Percentiles rank a stretch among this genome's conserved stretches.
Evolutionary conservation across 2,797 vertebrate species (phyloP).

Genomic region (Cetoscarus ocellatus): DNA sequence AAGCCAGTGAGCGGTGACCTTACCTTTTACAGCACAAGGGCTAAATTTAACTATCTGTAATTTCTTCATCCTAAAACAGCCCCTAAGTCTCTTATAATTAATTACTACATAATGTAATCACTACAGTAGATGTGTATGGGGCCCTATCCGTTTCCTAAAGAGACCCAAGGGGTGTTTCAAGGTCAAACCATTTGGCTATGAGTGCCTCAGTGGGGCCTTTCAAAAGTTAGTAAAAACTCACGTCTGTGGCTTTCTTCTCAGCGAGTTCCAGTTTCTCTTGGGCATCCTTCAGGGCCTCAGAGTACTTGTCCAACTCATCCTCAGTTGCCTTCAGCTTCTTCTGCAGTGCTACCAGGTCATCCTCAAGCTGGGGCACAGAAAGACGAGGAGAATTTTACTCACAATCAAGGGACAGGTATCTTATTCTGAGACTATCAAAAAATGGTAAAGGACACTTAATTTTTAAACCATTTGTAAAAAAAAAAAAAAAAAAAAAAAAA

Average conservation of each 20-base stretch:
- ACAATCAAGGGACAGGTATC: conserved; percentile 62
- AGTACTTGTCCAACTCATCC: conserved; percentile 99
- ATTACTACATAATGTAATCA: conserved; percentile 17
- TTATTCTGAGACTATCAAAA: not conserved
- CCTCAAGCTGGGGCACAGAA: conserved; percentile 89
- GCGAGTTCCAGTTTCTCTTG: conserved; percentile 99
- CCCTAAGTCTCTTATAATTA: not conserved
- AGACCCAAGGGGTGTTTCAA: conserved; percentile 15
- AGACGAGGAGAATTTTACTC: conserved; percentile 32
- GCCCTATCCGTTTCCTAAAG: not conserved
- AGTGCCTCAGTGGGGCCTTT: conserved; percentile 3
- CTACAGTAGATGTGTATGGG: conserved; percentile 2
- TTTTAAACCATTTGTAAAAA: no score
- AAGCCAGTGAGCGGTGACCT: conserved; percentile 74
- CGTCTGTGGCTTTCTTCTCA: conserved; percentile 98
- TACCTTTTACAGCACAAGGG: conserved; percentile 90
- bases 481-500: no score
- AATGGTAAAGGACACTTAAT: no score
- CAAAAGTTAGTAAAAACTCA: conserved; percentile 82
- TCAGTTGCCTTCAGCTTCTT: conserved; percentile 98
- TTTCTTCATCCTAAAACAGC: conserved; percentile 15
- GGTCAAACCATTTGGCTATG: conserved; percentile 21
- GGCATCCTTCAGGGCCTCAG: conserved; percentile 98
- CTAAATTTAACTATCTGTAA: conserved; percentile 88
- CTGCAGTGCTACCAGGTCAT: conserved; percentile 95